Conservation (phyloP, 2,797 vertebrate species). For the Trichosurus vulpecula region DNA sequence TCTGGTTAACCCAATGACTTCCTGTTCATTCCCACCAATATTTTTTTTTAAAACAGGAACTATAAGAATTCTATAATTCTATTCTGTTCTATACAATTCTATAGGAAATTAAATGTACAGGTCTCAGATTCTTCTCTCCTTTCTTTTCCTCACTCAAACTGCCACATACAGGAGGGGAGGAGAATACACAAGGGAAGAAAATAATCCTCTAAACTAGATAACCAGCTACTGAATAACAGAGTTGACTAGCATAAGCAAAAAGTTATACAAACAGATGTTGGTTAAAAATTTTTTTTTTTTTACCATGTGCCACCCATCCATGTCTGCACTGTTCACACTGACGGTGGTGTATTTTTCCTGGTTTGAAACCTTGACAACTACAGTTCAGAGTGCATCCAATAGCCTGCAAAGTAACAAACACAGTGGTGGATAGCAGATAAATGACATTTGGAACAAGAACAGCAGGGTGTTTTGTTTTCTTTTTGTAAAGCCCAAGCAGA, state of each 20-base stretch:
- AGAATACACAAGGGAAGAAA: background rate
- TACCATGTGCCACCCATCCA: slow-evolving; percentile 99
- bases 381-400: slow-evolving; percentile 97
- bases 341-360: slow-evolving; percentile 94
- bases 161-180: background rate
- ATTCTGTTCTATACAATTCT: no score
- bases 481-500: background rate
- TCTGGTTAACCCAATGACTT: background rate
- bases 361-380: slow-evolving; percentile 95
- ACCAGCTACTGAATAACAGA: background rate
- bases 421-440: background rate
- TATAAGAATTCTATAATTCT: no score
- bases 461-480: background rate
- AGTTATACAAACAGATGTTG: background rate
- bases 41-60: background rate
- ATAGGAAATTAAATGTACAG: background rate
- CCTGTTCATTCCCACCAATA: background rate
- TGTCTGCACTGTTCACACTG: slow-evolving; percentile 97
- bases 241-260: background rate
- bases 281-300: slow-evolving; percentile 56
- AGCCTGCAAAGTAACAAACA: slow-evolving; percentile 86
- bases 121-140: background rate
- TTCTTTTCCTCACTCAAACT: background rate
- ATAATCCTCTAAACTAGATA: background rate
- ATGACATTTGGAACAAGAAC: background rate